phyloP scores from a whole-genome alignment of 2,797 vertebrate genomes.

The Betta splendens region DNA sequence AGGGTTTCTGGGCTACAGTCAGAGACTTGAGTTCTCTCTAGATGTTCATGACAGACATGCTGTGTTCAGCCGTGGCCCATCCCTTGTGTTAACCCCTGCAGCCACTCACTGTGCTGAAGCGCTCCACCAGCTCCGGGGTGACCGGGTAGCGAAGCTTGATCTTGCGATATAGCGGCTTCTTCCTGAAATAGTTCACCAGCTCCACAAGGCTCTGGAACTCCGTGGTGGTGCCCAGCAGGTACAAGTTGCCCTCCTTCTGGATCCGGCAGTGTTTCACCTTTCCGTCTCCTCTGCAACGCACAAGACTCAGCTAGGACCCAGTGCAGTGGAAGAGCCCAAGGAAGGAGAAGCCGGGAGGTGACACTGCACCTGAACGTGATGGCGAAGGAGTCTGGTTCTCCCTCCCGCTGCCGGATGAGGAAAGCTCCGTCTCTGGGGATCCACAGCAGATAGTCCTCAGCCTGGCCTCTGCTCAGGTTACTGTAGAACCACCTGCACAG shows the following conservation, averaged over 20 bases:
- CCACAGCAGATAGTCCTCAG: slow-evolving; percentile 93
- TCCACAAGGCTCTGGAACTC: slow-evolving; percentile 96
- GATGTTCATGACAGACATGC: too few relatives aligned
- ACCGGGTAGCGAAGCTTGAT: slow-evolving; percentile 95
- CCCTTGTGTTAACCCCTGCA: too few relatives aligned
- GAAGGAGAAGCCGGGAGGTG: neutral
- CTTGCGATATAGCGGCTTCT: slow-evolving; percentile 93
- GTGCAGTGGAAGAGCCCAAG: neutral
- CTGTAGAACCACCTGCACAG: slow-evolving; percentile 92
- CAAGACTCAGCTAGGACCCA: neutral
- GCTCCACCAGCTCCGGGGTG: slow-evolving; percentile 89
- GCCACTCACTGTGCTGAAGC: slow-evolving; percentile 85
- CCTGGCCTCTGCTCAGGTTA: slow-evolving; percentile 92
- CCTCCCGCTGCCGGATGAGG: slow-evolving; percentile 91
- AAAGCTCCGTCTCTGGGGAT: slow-evolving; percentile 97
- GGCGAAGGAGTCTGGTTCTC: slow-evolving; percentile 86
- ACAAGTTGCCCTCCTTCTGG: slow-evolving; percentile 87
- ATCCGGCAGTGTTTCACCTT: slow-evolving; percentile 97
- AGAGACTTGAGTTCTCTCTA: too few relatives aligned
- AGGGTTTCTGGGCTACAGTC: too few relatives aligned
- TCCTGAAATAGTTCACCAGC: slow-evolving; percentile 91
- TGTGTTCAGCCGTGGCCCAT: too few relatives aligned
- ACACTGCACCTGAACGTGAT: slow-evolving; percentile 92
- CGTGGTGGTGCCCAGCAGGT: slow-evolving; percentile 90
- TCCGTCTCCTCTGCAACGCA: slow-evolving; percentile 87